Conservation (phyloP, 2,797 vertebrate species). For the Propithecus deckenii region DNA sequence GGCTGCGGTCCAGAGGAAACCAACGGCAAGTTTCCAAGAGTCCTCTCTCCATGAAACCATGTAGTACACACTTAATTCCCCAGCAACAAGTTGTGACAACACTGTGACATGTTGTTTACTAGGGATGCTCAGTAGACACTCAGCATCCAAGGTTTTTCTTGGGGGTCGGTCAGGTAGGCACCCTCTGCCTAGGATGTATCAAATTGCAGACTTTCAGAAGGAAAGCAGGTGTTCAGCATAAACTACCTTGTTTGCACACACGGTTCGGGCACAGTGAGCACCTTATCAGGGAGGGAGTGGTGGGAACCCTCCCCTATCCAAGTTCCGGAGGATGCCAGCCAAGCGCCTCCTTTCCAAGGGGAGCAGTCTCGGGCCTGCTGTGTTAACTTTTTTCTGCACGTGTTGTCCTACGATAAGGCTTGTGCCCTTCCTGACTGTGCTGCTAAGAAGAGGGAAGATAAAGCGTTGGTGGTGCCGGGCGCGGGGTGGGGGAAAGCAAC, state of each 20-base stretch:
- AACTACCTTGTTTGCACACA: neutral
- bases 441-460: neutral
- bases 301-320: no score
- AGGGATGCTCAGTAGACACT: neutral
- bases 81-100: neutral
- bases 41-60: neutral
- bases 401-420: no score
- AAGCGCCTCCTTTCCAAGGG: neutral
- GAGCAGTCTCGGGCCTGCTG: neutral
- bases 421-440: neutral
- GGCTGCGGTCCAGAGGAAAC: neutral
- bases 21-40: neutral
- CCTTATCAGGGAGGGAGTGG: neutral
- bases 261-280: neutral
- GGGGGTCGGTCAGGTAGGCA: neutral
- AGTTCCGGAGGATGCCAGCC: neutral
- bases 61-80: neutral
- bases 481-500: neutral
- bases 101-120: neutral
- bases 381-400: neutral
- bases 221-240: neutral
- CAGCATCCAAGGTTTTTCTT: neutral
- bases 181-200: neutral
- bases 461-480: neutral
- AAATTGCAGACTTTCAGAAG: neutral